These are phyloP conservation scores for Elgaria multicarinata DNA, from an alignment of 2,113 vertebrate species.

Conservation along the genomic window DNA sequence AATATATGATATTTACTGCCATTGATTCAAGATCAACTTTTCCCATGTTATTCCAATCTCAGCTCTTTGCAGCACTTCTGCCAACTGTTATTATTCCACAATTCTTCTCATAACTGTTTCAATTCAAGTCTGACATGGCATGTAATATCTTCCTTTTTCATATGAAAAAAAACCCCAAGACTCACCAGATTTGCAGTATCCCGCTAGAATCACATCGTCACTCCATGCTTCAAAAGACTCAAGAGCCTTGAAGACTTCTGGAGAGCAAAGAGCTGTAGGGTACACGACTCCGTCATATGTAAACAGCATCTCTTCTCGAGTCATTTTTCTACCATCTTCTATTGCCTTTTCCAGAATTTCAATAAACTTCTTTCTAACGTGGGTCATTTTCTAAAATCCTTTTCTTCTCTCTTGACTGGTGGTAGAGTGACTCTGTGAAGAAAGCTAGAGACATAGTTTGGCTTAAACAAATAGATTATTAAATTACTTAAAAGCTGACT, in stretches of 20 bases:
- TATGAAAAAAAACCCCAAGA: neutral
- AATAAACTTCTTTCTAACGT: neutral
- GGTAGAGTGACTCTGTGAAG: neutral
- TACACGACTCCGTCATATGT: slow-evolving; percentile 45
- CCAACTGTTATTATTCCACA: neutral
- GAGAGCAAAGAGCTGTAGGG: neutral
- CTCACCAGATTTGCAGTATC: slow-evolving; percentile 83
- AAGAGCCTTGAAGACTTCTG: slow-evolving; percentile 52
- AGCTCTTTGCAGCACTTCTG: neutral
- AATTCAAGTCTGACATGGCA: neutral
- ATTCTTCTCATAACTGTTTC: neutral
- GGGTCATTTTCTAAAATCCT: neutral
- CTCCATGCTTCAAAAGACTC: slow-evolving; percentile 56
- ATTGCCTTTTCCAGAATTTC: neutral
- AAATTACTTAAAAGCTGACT: neutral
- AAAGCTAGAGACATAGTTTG: neutral
- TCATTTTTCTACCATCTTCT: neutral
- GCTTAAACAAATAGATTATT: neutral
- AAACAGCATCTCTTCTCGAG: slow-evolving; percentile 34
- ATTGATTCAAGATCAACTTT: neutral
- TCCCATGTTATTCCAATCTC: neutral
- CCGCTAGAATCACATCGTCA: slow-evolving; percentile 66
- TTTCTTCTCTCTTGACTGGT: neutral
- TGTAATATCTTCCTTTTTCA: neutral
- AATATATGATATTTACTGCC: neutral